These are phyloP conservation scores for Tachystola acroxantha DNA, from an alignment of 2,888 invertebrate genomes.

Conservation along the genomic window DNA sequence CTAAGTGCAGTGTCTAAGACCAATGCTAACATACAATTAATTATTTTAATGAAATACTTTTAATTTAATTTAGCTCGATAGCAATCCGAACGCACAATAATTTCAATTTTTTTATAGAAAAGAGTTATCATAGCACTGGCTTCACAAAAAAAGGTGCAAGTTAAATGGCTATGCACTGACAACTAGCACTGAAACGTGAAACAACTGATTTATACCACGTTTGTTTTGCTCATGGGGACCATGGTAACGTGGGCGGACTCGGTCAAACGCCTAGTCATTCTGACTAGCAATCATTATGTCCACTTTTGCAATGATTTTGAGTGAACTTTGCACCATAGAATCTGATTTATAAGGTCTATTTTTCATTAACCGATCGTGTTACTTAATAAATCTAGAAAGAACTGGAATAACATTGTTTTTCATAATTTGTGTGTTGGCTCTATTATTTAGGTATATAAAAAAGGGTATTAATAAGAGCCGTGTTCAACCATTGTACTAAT, in stretches of 20 bases:
- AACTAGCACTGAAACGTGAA: conserved; percentile 18
- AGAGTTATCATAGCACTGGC: too few species aligned
- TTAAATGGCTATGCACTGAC: conserved; percentile 5
- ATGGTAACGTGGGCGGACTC: conserved; percentile 48
- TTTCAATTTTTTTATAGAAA: too few species aligned
- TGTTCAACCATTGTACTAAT: too few species aligned
- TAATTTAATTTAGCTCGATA: too few species aligned
- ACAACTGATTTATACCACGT: conserved; percentile 36
- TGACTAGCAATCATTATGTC: conserved; percentile 11
- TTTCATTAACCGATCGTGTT: neutral
- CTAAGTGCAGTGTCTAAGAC: neutral
- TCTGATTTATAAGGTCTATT: neutral
- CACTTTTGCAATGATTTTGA: neutral
- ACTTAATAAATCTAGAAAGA: neutral
- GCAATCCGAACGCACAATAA: too few species aligned
- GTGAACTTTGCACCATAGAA: neutral
- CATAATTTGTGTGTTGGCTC: too few species aligned
- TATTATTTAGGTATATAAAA: too few species aligned
- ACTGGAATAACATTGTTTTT: too few species aligned
- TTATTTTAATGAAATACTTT: too few species aligned
- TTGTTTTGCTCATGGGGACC: conserved; percentile 34
- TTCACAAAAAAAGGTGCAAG: too few species aligned
- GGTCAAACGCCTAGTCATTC: conserved; percentile 30
- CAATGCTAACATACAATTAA: too few species aligned
- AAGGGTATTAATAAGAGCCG: too few species aligned